These are phyloP conservation scores for Ctenoplectra terminalis DNA, from an alignment of 1,140 invertebrate species.

Conservation along the genomic window DNA sequence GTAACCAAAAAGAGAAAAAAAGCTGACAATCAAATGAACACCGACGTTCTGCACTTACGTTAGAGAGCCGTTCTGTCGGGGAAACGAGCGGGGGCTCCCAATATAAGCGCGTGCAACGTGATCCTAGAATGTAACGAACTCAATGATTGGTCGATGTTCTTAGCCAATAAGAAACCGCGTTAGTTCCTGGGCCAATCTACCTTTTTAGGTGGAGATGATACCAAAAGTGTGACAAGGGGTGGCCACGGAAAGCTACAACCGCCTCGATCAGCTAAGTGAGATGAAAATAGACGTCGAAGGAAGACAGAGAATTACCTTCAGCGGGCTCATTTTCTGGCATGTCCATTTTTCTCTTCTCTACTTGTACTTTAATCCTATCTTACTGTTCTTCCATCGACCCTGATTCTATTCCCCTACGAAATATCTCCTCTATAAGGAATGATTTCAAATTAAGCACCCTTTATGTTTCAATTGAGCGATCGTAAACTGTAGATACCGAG, in stretches of 20 bases:
- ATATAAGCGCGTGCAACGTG: conserved; percentile 95
- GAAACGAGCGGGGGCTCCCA: conserved; percentile 85
- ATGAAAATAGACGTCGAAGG: conserved; percentile 78
- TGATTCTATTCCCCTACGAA: no score
- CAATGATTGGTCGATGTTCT: conserved; percentile 79
- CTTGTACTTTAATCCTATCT: neutral
- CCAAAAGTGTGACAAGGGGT: conserved; percentile 79
- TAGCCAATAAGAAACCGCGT: conserved; percentile 82
- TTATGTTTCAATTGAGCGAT: neutral
- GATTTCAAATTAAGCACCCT: neutral
- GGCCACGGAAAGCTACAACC: conserved; percentile 74
- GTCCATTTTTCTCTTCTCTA: conserved; percentile 31
- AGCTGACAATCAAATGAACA: conserved; percentile 56
- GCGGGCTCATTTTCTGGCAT: conserved; percentile 39
- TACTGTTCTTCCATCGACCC: neutral
- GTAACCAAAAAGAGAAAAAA: conserved; percentile 50
- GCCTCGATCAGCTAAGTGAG: conserved; percentile 72
- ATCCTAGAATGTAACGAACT: conserved; percentile 85
- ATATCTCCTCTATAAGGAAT: neutral
- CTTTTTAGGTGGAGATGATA: conserved; percentile 83
- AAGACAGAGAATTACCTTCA: conserved; percentile 44
- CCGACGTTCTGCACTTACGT: conserved; percentile 89
- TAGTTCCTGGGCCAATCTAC: conserved; percentile 82
- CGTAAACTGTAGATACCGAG: neutral
- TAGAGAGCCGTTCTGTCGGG: conserved; percentile 96